phyloP scores from a whole-genome alignment of 2,888 invertebrate genomes.

The Cabera pusaria region DNA sequence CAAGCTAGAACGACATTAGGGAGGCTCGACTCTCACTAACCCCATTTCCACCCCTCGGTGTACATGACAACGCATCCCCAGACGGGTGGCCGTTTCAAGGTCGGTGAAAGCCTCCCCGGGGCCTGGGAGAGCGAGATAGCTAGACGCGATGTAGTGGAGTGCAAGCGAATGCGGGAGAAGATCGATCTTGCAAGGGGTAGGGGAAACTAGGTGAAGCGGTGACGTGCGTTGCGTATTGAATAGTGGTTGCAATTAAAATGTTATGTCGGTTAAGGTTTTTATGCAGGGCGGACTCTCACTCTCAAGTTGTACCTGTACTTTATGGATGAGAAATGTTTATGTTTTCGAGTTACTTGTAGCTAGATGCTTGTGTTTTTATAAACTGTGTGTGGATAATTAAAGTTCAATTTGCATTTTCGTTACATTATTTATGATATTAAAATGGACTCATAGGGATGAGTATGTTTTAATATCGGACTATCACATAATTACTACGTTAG shows the following conservation, averaged over 20 bases:
- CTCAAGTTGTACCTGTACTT: too few species aligned
- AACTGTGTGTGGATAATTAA: too few species aligned
- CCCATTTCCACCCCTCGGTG: slow-evolving; percentile 58
- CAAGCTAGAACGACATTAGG: slow-evolving; percentile 73
- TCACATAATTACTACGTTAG: too few species aligned
- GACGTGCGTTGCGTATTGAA: slow-evolving; percentile 37
- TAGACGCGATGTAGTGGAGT: slow-evolving; percentile 61
- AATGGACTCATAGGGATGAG: too few species aligned
- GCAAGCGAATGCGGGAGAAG: slow-evolving; percentile 80
- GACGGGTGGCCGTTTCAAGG: slow-evolving; percentile 74
- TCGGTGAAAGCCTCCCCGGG: slow-evolving; percentile 60
- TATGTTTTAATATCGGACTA: too few species aligned
- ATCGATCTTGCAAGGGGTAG: slow-evolving; percentile 80
- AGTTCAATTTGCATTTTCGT: too few species aligned
- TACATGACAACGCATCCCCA: slow-evolving; percentile 58
- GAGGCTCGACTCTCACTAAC: slow-evolving; percentile 57
- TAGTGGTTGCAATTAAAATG: slow-evolving; percentile 46
- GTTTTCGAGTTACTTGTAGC: too few species aligned
- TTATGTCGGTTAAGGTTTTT: slow-evolving; percentile 14
- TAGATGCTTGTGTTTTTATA: too few species aligned
- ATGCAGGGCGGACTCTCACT: not conserved
- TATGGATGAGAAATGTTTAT: too few species aligned
- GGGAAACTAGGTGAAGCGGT: slow-evolving; percentile 78
- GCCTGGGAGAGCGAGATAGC: slow-evolving; percentile 57
- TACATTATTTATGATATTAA: too few species aligned